Evolutionary conservation across 2,113 vertebrate genomes (phyloP).

Genomic region (Pycnonotus jocosus): DNA sequence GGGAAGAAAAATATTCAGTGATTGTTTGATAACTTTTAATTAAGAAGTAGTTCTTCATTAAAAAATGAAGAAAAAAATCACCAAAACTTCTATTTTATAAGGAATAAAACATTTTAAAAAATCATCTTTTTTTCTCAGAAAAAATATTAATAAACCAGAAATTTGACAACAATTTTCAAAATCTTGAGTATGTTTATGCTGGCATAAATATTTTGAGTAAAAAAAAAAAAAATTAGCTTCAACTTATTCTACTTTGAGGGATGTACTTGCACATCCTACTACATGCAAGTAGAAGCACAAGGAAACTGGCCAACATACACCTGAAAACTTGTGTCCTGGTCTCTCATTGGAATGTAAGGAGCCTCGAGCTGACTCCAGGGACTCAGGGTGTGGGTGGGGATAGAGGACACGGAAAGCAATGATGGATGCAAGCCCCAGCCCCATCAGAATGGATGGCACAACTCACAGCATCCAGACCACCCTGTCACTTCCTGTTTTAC

Average conservation of each 20-base stretch:
- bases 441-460: not conserved
- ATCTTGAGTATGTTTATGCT: not conserved
- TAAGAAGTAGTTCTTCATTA: not conserved
- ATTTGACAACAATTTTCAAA: not conserved
- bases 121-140: not conserved
- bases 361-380: not conserved
- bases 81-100: not conserved
- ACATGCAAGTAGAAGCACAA: not conserved
- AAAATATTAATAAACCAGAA: not conserved
- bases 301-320: not conserved
- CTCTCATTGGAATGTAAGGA: not conserved
- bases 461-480: not conserved
- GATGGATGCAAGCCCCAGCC: not conserved
- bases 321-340: not conserved
- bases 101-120: not conserved
- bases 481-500: not conserved
- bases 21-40: not conserved
- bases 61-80: not conserved
- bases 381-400: too few species aligned
- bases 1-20: not conserved
- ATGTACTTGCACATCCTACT: not conserved
- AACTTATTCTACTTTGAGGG: not conserved
- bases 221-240: rapidly evolving
- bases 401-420: not conserved
- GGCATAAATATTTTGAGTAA: not conserved